Percentiles rank a stretch among this genome's conserved stretches.
These are phyloP conservation scores for Hyles euphorbiae DNA, from an alignment of 1,140 invertebrate genomes.

Conservation along the genomic window DNA sequence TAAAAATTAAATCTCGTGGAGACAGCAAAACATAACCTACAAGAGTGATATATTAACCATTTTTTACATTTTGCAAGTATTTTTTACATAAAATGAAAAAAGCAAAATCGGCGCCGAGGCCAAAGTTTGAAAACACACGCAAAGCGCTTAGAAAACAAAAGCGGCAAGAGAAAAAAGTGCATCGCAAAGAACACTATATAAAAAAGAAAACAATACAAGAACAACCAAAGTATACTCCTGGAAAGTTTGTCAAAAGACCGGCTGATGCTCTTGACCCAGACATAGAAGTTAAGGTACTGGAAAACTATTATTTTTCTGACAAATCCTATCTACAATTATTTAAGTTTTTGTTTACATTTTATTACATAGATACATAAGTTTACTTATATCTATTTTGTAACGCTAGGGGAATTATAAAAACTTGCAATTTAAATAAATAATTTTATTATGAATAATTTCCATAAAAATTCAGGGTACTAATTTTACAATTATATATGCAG, in stretches of 20 bases:
- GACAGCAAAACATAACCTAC: constrained; percentile 15
- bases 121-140: constrained; percentile 45
- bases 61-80: neutral
- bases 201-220: constrained; percentile 45
- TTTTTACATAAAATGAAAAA: constrained; percentile 44
- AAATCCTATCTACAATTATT: too few species aligned
- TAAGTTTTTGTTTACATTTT: too few species aligned
- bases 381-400: too few species aligned
- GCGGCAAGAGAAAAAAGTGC: constrained; percentile 52
- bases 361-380: too few species aligned
- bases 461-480: too few species aligned
- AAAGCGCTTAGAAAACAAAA: constrained; percentile 59
- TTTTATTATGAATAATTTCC: too few species aligned
- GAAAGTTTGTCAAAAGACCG: constrained; percentile 57
- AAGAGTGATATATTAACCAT: neutral
- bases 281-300: constrained; percentile 32
- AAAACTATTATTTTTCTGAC: neutral
- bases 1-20: too few species aligned
- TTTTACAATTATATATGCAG: too few species aligned
- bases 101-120: constrained; percentile 27
- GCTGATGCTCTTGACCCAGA: constrained; percentile 19
- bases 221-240: constrained; percentile 26
- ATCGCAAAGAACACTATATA: constrained; percentile 54
- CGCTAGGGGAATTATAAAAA: too few species aligned
- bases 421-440: too few species aligned